Evolutionary conservation across 2,797 vertebrate species (phyloP).

Genomic region (Trichosurus vulpecula): DNA sequence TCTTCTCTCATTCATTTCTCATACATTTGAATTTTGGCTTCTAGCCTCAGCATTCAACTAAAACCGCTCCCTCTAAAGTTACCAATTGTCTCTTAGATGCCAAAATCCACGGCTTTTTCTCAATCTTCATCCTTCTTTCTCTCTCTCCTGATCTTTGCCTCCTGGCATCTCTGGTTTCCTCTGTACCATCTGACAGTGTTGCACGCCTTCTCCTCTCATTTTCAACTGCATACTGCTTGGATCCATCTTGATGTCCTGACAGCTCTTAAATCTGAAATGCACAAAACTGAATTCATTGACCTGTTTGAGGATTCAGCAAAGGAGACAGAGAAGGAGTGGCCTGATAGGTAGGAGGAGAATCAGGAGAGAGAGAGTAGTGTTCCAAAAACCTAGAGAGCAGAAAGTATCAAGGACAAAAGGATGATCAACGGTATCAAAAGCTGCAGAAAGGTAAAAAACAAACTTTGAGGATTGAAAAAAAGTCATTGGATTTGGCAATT

Average conservation of each 20-base stretch:
- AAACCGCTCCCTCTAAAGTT: not conserved
- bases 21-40: not conserved
- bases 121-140: not conserved
- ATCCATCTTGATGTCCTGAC: not conserved
- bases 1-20: not conserved
- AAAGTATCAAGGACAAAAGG: too few relatives aligned
- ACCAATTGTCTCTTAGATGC: not conserved
- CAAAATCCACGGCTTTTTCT: not conserved
- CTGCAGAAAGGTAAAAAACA: too few relatives aligned
- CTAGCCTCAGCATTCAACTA: not conserved
- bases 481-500: too few relatives aligned
- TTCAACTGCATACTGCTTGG: not conserved
- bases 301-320: too few relatives aligned
- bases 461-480: too few relatives aligned
- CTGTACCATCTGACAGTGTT: not conserved
- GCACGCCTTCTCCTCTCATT: not conserved
- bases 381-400: too few relatives aligned
- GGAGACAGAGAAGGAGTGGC: too few relatives aligned
- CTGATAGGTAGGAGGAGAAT: too few relatives aligned
- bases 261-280: constrained; percentile 39
- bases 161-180: not conserved
- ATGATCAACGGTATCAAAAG: too few relatives aligned
- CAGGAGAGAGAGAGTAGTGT: too few relatives aligned
- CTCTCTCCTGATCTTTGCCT: not conserved
- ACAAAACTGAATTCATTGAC: constrained; percentile 22